These are phyloP conservation scores for Protophormia terraenovae DNA, from an alignment of 2,888 invertebrate species.

Conservation along the genomic window DNA sequence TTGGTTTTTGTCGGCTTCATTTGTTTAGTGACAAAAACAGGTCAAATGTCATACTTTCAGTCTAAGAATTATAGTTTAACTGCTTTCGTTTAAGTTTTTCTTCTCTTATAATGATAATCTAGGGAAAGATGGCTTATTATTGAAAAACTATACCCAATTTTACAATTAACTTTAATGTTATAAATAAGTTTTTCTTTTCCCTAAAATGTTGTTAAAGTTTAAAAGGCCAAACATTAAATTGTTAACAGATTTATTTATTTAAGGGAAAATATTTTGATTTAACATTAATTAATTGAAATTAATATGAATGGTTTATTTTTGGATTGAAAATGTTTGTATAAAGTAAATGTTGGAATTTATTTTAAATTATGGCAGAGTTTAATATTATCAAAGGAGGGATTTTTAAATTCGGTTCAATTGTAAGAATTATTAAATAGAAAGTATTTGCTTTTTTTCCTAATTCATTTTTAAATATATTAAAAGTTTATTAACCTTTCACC, in stretches of 20 bases:
- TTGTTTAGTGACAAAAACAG: slow-evolving; percentile 63
- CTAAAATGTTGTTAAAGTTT: slow-evolving; percentile 34
- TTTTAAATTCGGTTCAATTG: too few relatives aligned
- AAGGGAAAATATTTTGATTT: slow-evolving; percentile 48
- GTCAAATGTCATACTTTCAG: slow-evolving; percentile 64
- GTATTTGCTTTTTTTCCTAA: too few relatives aligned
- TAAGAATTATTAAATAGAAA: too few relatives aligned
- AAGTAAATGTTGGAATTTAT: background rate
- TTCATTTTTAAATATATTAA: too few relatives aligned
- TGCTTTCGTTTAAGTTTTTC: slow-evolving; percentile 7
- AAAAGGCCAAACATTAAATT: slow-evolving; percentile 17
- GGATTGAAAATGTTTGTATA: background rate
- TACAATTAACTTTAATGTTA: slow-evolving; percentile 55
- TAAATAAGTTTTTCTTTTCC: slow-evolving; percentile 20
- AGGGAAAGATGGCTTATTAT: background rate
- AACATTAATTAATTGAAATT: slow-evolving; percentile 14
- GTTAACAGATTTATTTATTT: slow-evolving; percentile 27
- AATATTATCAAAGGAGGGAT: too few relatives aligned
- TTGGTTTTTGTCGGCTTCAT: slow-evolving; percentile 55
- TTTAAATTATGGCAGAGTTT: background rate
- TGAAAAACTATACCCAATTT: slow-evolving; percentile 28
- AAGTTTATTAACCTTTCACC: too few relatives aligned
- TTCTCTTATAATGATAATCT: background rate
- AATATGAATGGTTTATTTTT: background rate
- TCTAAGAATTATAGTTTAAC: slow-evolving; percentile 50